Evolutionary conservation across 64 coral and sea anemone genomes (phyloP), one percentile per base, ranked within the genome.

Genomic region (Montipora efflorescens): DNA sequence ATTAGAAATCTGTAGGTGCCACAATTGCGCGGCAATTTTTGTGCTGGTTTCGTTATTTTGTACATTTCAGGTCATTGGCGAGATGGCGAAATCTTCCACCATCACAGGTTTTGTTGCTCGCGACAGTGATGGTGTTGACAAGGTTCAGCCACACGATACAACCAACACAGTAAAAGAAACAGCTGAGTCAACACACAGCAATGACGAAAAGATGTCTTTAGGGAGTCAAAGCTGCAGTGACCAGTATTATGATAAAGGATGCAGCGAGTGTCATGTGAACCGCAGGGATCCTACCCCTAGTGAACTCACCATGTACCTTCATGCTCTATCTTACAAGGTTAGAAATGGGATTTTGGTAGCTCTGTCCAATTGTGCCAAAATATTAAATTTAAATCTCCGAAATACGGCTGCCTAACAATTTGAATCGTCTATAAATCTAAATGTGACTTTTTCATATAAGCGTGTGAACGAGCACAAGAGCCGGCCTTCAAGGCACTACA

Each of bases 261-360:
- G 97, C n/a, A 96, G 86, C 25, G 97, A 99, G 43, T 99, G 97
- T 55, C 89, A 86, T 43, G 79, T 99, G 44, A 68, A 20, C 43
- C 84, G 95, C 48, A 82, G 94, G 13, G 97, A 99, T 58, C 97
- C 97, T 2, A 96, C 97, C 0, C 74, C 78, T 1, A 48, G 16
- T 50, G 97, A 99, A 51, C 73, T 99, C 20, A 96, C 71, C 46
- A 99, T 99, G 97, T 99, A 85, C 84, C 92, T 99, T 20, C 97
- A 99, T 72, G 94, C 95, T 45, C 21, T 96, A 21, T 91, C 92
- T 0, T 99, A 99, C 70, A 99, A 96, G 94, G 97, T 96, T 46
- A 87, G 72, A 64, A 64, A 11, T 52, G 48, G 13, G 21, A 45
- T 64, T 16, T 13, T 64, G 7, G 0, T 64, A 64, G 13, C 53